These are phyloP conservation scores for Eulemur rufifrons DNA, from an alignment of 2,113 vertebrate genomes.

Conservation along the genomic window DNA sequence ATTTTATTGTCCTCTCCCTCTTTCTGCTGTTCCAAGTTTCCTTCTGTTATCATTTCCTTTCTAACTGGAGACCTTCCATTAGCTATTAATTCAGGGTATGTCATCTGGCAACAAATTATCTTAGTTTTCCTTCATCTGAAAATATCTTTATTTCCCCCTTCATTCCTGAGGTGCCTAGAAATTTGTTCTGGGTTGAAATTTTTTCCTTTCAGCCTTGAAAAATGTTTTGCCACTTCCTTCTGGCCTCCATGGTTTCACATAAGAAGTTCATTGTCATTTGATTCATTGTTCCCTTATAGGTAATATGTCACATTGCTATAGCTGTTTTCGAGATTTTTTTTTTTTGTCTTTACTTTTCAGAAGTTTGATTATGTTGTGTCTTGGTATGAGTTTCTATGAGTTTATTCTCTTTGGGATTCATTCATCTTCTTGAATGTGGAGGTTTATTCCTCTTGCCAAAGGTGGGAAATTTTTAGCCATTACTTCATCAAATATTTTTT, in stretches of 20 bases:
- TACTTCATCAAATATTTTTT: background rate
- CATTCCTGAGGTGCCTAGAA: background rate
- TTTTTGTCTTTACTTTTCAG: background rate
- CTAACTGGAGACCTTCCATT: background rate
- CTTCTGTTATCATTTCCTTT: background rate
- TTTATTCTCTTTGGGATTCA: background rate
- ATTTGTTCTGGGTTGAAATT: background rate
- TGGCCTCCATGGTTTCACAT: background rate
- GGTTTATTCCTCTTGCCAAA: background rate
- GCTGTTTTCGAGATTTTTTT: background rate
- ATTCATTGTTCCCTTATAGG: background rate
- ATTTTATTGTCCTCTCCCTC: background rate
- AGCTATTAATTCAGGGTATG: background rate
- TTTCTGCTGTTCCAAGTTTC: background rate
- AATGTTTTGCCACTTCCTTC: background rate
- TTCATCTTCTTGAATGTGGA: background rate
- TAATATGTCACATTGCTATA: background rate
- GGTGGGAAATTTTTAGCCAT: background rate
- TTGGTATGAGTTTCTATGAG: background rate
- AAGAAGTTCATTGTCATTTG: background rate
- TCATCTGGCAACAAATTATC: background rate
- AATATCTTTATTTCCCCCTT: background rate
- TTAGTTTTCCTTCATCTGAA: background rate
- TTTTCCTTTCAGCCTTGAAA: background rate
- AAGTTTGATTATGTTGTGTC: background rate